Evolutionary conservation across 2,888 invertebrate species (phyloP), one percentile per base, ranked within the genome.

Genomic region (Amiota mariae): DNA sequence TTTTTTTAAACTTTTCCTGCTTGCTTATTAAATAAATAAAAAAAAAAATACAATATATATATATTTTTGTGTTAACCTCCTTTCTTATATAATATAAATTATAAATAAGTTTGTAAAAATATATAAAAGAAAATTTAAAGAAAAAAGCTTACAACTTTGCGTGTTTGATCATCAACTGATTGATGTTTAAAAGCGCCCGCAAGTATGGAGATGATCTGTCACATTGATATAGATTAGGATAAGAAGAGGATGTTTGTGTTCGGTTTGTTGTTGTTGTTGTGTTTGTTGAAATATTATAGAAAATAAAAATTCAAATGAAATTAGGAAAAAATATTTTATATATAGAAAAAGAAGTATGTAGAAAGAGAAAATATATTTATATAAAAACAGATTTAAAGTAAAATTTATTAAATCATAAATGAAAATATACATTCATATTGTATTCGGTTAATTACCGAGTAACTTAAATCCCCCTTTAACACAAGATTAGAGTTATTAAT

Each of bases 171-270:
- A 89, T 95, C 95, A 91, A 93, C 91, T 89, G 94, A 92, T 80
- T 92, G 91, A 83, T 92, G 90, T 91, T 92, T 93, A 86, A 93
- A 88, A 61, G 92, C 91, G 86, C 94, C 94, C 82, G 94, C 94
- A 90, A 95, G 93, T 89, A 95, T 85, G 48, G 85, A 82, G 77
- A 82, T 71, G 71, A 84, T 84, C 83, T 83, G 74, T 72, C 36
- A 36, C 36, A 36, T 36, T 36, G 36, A 36, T 36, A 36, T 36
- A 36, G 36, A 36, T 24, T 18, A 63, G 20, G 36, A 18, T 59
- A 11, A 11, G 9, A 11, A 18, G 13, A 18, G 15, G 56, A 18
- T 64, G 64, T 8, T 64, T 36, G 64, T 48, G 66, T 47, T 15
- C 24, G 15, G 15, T 47, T 46, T 46, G 6, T 48, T 15, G 66